A percentile compares a stretch with the other conserved stretches of the same genome.
These are phyloP conservation scores for Ibidorhyncha struthersii DNA, from an alignment of 2,113 vertebrate genomes.

Conservation along the genomic window DNA sequence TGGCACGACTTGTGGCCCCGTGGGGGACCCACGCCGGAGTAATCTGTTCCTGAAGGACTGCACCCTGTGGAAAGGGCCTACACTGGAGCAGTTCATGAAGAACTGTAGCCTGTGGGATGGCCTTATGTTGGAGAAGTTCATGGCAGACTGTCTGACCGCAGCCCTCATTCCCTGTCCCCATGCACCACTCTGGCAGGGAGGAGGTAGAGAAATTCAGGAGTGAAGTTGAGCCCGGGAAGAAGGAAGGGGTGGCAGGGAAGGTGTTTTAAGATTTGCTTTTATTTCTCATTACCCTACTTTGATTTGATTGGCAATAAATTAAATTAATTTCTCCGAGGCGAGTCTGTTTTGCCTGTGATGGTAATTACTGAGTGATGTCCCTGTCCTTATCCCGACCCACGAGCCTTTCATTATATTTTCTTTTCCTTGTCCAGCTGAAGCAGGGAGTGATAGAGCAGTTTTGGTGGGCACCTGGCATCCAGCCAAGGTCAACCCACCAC, in stretches of 20 bases:
- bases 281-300: neutral
- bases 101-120: rapidly evolving
- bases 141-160: too few species aligned
- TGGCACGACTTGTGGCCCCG: neutral
- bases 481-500: neutral
- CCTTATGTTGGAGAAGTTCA: rapidly evolving
- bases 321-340: rapidly evolving
- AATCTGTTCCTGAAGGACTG: neutral
- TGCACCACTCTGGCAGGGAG: rapidly evolving
- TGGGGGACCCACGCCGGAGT: too few species aligned
- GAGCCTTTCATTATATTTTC: neutral
- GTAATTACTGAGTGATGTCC: neutral
- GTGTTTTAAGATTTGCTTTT: neutral
- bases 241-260: rapidly evolving
- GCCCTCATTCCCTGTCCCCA: rapidly evolving
- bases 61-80: neutral
- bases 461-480: neutral
- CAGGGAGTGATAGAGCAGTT: neutral
- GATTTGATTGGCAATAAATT: neutral
- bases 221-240: neutral
- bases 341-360: rapidly evolving
- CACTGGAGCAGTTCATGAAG: neutral
- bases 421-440: rapidly evolving
- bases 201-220: neutral
- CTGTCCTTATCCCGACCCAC: neutral